Conservation (phyloP, 2,888 invertebrate genomes). For the Stratiomys singularior region DNA sequence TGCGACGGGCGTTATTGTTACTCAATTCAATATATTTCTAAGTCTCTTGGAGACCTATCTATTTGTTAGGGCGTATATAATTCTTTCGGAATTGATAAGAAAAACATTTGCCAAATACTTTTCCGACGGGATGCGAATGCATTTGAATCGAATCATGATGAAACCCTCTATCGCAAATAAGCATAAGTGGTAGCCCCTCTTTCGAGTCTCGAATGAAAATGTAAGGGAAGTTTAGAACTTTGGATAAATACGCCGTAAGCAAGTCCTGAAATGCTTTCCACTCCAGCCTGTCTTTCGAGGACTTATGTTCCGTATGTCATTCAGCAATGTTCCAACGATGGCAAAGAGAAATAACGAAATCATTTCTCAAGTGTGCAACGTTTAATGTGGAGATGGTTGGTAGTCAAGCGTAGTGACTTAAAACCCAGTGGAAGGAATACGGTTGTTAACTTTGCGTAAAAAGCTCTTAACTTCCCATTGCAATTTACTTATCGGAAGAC, state of each 20-base stretch:
- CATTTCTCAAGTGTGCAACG: not conserved
- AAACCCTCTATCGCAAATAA: no score
- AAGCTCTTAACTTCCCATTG: slow-evolving; percentile 22
- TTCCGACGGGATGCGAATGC: no score
- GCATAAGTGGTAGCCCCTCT: not conserved
- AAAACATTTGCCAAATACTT: no score
- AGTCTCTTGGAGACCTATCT: no score
- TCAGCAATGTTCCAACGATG: not conserved
- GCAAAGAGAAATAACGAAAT: not conserved
- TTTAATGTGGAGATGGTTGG: not conserved
- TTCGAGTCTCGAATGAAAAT: slow-evolving; percentile 11
- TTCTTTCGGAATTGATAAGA: no score
- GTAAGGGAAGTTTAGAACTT: not conserved
- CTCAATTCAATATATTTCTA: no score
- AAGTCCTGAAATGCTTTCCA: not conserved
- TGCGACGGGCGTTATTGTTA: no score
- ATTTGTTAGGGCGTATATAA: no score
- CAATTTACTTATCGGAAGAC: slow-evolving; percentile 13
- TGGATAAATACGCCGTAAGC: not conserved
- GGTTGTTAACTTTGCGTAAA: not conserved
- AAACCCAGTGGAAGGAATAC: not conserved
- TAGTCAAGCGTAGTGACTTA: not conserved
- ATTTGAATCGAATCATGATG: no score
- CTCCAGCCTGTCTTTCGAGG: not conserved
- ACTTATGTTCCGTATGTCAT: not conserved